A percentile compares a stretch with the other conserved stretches of the same genome.
Evolutionary conservation across 2,888 invertebrate species (phyloP).

Genomic region (Sussaba pulchella): DNA sequence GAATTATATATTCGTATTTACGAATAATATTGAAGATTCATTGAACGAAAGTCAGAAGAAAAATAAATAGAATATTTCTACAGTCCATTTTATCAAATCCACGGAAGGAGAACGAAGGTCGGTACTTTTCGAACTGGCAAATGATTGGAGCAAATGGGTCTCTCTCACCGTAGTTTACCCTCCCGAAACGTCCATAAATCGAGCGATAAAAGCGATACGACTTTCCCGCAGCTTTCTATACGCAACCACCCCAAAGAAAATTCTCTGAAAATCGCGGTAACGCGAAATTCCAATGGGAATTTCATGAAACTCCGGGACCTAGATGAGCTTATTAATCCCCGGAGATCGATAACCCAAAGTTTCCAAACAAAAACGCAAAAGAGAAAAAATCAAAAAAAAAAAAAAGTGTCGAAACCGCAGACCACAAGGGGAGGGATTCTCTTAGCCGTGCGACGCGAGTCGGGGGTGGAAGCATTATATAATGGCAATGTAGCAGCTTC

Average conservation of each 20-base stretch:
- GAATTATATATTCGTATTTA: no score
- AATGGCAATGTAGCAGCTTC: background rate
- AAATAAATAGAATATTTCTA: background rate
- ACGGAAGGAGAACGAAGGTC: background rate
- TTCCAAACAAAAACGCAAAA: no score
- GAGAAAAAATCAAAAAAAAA: background rate
- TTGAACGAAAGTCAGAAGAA: background rate
- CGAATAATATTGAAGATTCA: background rate
- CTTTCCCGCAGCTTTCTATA: background rate
- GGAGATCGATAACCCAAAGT: slow-evolving; percentile 31
- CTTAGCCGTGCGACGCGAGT: background rate
- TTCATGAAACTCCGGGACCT: background rate
- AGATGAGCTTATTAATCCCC: slow-evolving; percentile 20
- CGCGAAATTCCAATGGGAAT: background rate
- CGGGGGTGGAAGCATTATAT: background rate
- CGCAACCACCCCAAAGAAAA: background rate
- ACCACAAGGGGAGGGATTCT: slow-evolving; percentile 21
- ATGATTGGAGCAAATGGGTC: background rate
- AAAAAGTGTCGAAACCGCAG: slow-evolving; percentile 38
- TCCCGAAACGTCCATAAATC: background rate
- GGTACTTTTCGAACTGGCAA: background rate
- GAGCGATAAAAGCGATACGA: slow-evolving; percentile 19
- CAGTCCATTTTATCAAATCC: background rate
- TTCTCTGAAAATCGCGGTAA: background rate
- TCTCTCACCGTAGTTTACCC: slow-evolving; percentile 4